A percentile compares a stretch with the other conserved stretches of the same genome.
Conservation (phyloP, 2,797 vertebrate genomes). For the Rhodeus uyekii region DNA sequence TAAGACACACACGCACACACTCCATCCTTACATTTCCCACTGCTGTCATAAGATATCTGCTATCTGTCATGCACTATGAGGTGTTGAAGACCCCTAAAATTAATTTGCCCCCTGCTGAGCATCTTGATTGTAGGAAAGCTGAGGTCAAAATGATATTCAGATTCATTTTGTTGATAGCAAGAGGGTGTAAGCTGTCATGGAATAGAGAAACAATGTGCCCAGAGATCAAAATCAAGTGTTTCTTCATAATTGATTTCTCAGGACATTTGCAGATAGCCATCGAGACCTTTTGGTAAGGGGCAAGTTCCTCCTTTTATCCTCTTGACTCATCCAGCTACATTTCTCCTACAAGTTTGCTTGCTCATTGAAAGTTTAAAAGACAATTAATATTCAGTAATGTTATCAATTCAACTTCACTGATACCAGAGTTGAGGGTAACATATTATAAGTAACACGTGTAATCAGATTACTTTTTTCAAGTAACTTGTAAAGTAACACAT, state of each 20-base stretch:
- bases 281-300: neutral
- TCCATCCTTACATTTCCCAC: conserved; percentile 25
- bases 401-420: neutral
- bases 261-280: neutral
- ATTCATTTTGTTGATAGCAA: neutral
- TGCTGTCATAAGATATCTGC: conserved; percentile 33
- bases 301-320: neutral
- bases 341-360: neutral
- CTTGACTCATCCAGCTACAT: neutral
- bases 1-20: conserved; percentile 26
- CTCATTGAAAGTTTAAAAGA: neutral
- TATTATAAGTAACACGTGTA: neutral
- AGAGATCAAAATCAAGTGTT: neutral
- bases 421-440: neutral
- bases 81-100: conserved; percentile 20
- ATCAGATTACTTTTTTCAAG: neutral
- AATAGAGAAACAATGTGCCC: neutral
- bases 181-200: conserved; percentile 3
- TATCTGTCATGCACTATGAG: conserved; percentile 25
- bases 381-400: neutral
- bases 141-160: conserved; percentile 29
- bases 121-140: conserved; percentile 9
- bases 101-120: conserved; percentile 14
- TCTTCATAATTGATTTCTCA: neutral
- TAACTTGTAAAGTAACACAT: neutral